Evolutionary conservation across 1,140 invertebrate genomes (phyloP).

Genomic region (fruit fly (Drosophila melanogaster)): Release_6_plus_ISO1_MT NT_037436.4:19108001-19108500

Average conservation of each 20-base stretch:
- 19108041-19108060: conserved; percentile 84
- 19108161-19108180: conserved; percentile 90
- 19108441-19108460: conserved; percentile 1
- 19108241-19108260: conserved; percentile 64
- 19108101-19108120: conserved; percentile 58
- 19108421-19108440: not conserved
- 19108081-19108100: conserved; percentile 69
- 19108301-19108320: conserved; percentile 42
- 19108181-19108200: conserved; percentile 85
- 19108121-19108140: conserved; percentile 83
- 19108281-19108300: conserved; percentile 35
- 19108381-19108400: conserved; percentile 87
- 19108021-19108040: conserved; percentile 81
- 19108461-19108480: conserved; percentile 15
- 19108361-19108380: conserved; percentile 88
- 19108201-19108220: conserved; percentile 81
- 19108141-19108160: conserved; percentile 88
- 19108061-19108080: conserved; percentile 81
- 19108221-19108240: conserved; percentile 71
- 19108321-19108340: conserved; percentile 85
- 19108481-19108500: conserved; percentile 53
- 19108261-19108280: conserved; percentile 38
- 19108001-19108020: conserved; percentile 74
- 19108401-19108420: conserved; percentile 38
- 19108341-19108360: conserved; percentile 88